Evolutionary conservation across 64 coral and sea anemone genomes (phyloP).

Genomic region (Stichodactyla mertensii): DNA sequence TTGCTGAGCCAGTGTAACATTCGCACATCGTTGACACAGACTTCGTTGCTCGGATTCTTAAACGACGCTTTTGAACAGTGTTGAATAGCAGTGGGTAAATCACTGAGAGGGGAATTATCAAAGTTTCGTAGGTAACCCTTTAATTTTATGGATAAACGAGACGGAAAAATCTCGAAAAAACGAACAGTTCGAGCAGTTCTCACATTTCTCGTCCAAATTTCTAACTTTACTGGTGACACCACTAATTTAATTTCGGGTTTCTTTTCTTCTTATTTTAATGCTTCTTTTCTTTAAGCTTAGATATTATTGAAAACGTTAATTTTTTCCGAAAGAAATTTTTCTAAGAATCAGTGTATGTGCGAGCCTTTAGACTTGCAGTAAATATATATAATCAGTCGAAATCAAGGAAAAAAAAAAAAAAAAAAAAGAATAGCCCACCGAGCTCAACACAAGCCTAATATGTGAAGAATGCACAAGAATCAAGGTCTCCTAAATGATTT

Average conservation of each 20-base stretch:
- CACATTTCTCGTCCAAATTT: not conserved
- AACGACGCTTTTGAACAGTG: not conserved
- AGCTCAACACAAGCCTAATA: not conserved
- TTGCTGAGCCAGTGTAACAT: not conserved
- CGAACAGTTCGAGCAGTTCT: not conserved
- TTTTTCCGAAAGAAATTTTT: too few species aligned
- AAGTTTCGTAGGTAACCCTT: not conserved
- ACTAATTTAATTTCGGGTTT: not conserved
- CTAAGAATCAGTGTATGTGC: not conserved
- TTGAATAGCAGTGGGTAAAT: not conserved
- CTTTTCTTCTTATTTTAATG: too few species aligned
- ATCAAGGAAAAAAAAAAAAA: not conserved
- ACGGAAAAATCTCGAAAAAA: not conserved
- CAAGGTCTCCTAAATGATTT: not conserved
- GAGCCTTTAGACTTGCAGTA: not conserved
- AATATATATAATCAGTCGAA: not conserved
- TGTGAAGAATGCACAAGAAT: slow-evolving; percentile 1
- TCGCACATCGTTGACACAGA: not conserved
- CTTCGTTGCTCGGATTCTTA: not conserved
- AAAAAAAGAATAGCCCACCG: not conserved
- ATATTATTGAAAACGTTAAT: too few species aligned
- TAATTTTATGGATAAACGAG: not conserved
- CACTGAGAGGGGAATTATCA: not conserved
- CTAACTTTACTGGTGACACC: not conserved
- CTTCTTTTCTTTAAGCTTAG: too few species aligned